Base-by-base conservation (phyloP, 2,113 vertebrate species). In the Nycticebus coucang region DNA sequence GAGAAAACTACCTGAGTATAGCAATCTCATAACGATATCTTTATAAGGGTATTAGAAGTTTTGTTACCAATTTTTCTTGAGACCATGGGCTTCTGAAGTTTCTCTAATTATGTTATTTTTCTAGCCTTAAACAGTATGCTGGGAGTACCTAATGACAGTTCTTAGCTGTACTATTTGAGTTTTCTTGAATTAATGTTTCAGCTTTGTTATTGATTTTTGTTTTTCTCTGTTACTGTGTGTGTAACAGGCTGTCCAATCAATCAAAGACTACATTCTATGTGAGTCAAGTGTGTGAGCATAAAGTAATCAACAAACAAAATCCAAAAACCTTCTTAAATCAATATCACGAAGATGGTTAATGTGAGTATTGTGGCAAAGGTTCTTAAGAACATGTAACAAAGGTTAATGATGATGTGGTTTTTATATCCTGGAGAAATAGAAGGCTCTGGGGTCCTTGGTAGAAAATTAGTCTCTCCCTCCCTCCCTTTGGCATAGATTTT, bases 381-480 rank as follows among this genome's bases (percentile, higher is more conserved):
- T 53, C 71, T 71, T 77, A 37, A 94, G n/a, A 91, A 89, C 55
- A 22, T 66, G 9, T 75, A 83, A 37, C n/a, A 81, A 85, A 95
- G 33, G 37, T 88, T 92, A 60, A 89, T 68, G 50, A 60, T 75
- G 14, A 35, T 41, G 50, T 69, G 24, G 62, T 77, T 93, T 79
- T 35, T 74, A 74, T 71, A 78, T 69, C 30, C 66, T 50, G 3
- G 53, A 74, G 60, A 95, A 95, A 92, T 4, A 89, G 15, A 21
- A 72, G 45, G 24, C 26, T 93, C 71, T 80, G 45, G 8, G 90
- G 4, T 84, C n/a, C n/a, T 85, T 37, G 78, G 21, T 41, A 82
- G 28, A 92, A 78, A 89, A 26, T 14, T 60, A 7, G 17, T 84
- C 81, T 95, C n/a, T 24, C 41, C 57, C 50, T 89, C 18, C 45